Evolutionary conservation across 2,888 invertebrate species (phyloP), one percentile per base, ranked within the genome.

Genomic region (Colletes collaris): DNA sequence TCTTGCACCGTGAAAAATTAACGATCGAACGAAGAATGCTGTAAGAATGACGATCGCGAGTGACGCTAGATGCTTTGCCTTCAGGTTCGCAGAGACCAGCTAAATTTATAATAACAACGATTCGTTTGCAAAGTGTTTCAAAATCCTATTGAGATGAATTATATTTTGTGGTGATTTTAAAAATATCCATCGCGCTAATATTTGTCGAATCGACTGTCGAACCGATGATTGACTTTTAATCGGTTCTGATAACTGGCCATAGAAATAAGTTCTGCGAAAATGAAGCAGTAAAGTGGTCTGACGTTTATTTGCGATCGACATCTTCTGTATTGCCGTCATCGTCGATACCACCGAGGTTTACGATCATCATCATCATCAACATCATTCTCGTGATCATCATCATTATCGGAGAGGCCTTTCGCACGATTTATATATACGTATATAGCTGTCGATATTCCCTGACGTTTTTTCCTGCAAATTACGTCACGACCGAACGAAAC

Each of bases 141-240:
- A 27, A 27, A 2, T 27, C 27, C 27, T 27, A 27, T 27, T 27
- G 27, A 27, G 27, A 27, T 27, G 27, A 27, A 27, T 27, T 27
- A 27, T 27, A 27, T 27, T 27, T 27, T 27, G 27, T 27, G 27
- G 0, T 27, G 27, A 27, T 27, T 27, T 46, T 46, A 7, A 46
- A 46, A 46, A 8, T 8, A 46, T 46, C 10, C 10, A 10, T 10
- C 8, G 8, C 8, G 44, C 44, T 1, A 8, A 8, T 46, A 10
- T 3, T 46, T 8, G 8, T 46, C 8, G 10, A 46, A 46, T 46
- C 3, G 2, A 46, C 44, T 8, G 0, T 46, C 10, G 6, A 8
- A 55, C 3, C 67, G 83, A 83, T 87, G 88, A 90, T 88, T 86
- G 87, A 85, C 85, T 88, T 87, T 88, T 88, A 88, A 90, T 89